phyloP scores from a whole-genome alignment of 2,888 invertebrate genomes.

The Agrotis exclamationis region DNA sequence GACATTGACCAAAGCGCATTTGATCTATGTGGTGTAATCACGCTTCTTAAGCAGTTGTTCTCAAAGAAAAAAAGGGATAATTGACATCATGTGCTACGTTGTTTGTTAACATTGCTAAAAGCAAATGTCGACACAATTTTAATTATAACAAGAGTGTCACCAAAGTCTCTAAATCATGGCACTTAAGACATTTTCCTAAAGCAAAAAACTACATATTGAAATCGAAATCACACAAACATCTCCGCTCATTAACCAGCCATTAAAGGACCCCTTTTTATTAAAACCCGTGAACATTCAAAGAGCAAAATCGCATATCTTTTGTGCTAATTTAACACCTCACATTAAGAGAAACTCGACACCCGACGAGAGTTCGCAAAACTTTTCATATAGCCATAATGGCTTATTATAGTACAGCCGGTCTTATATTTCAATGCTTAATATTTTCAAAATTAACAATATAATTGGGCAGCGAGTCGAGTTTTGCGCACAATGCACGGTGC shows the following conservation, averaged over 20 bases:
- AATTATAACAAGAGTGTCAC: not conserved
- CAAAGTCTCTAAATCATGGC: not conserved
- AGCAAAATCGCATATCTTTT: conserved; percentile 58
- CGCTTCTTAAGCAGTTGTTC: too few relatives aligned
- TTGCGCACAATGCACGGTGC: conserved; percentile 77
- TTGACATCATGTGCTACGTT: too few relatives aligned
- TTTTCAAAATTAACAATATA: conserved; percentile 91
- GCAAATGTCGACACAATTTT: too few relatives aligned
- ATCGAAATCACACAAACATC: conserved; percentile 30
- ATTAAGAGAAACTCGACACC: conserved; percentile 73
- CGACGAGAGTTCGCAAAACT: conserved; percentile 55
- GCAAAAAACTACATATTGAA: conserved; percentile 34
- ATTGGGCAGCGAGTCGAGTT: conserved; percentile 88
- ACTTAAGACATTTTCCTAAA: conserved; percentile 6
- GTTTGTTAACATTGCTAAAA: not conserved
- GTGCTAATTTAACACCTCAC: conserved; percentile 67
- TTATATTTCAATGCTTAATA: conserved; percentile 88
- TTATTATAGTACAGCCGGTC: conserved; percentile 87
- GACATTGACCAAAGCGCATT: not conserved
- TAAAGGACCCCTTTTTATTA: conserved; percentile 49
- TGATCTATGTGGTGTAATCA: too few relatives aligned
- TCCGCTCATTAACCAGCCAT: conserved; percentile 62
- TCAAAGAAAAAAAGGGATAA: too few relatives aligned
- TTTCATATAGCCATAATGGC: conserved; percentile 80
- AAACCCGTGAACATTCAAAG: conserved; percentile 50